Evolutionary conservation across 2,113 vertebrate species (phyloP).

Genomic region (Corythornis cristatus): DNA sequence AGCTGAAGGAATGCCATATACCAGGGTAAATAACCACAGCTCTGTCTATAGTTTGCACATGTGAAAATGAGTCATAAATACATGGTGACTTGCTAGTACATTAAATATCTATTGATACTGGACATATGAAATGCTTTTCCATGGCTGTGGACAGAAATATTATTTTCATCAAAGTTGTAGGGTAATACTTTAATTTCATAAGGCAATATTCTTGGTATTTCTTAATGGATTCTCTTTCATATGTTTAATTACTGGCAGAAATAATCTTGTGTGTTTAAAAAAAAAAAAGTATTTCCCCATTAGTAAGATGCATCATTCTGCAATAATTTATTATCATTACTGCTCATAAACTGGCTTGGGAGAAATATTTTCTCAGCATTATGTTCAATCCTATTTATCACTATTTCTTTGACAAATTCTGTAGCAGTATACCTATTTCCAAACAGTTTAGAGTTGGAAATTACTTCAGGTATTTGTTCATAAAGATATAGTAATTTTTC

Average conservation of each 20-base stretch:
- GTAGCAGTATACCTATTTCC: background rate
- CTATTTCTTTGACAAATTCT: background rate
- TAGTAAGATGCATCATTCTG: background rate
- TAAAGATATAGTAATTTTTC: background rate
- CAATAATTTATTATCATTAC: background rate
- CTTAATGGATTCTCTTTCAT: background rate
- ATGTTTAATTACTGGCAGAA: background rate
- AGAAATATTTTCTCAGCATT: background rate
- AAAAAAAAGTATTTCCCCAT: background rate
- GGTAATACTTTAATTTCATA: background rate
- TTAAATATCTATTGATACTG: background rate
- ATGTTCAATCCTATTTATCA: background rate
- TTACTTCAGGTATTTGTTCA: background rate
- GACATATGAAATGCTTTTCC: background rate
- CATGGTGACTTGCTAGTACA: background rate
- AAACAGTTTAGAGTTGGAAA: background rate
- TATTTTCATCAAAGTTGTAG: background rate
- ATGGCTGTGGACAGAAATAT: rapidly evolving
- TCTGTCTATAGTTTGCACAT: background rate
- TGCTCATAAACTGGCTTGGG: background rate
- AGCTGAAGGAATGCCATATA: background rate
- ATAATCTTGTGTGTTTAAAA: background rate
- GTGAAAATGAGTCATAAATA: background rate
- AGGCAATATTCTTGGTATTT: background rate
- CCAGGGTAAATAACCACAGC: background rate